Evolutionary conservation across 2,113 vertebrate genomes (phyloP).

Genomic region (Xerus inauris): DNA sequence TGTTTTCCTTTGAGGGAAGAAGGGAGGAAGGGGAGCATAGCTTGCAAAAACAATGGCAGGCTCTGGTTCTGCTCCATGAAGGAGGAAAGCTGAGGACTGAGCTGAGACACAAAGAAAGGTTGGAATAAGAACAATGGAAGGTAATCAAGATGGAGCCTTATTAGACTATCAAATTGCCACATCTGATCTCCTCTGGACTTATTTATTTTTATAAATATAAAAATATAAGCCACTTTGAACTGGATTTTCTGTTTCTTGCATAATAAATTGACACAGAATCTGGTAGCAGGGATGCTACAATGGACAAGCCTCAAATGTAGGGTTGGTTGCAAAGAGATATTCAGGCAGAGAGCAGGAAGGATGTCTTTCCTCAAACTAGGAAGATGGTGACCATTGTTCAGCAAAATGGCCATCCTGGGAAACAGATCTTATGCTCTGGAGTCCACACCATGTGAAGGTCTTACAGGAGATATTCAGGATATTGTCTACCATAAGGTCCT

Average conservation of each 20-base stretch:
- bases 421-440: background rate
- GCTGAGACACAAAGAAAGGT: background rate
- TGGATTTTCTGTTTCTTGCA: background rate
- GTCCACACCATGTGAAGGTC: background rate
- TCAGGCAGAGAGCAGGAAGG: background rate
- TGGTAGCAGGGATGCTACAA: background rate
- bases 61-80: background rate
- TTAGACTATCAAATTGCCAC: too few relatives aligned
- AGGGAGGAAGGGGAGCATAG: background rate
- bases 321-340: background rate
- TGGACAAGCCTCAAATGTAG: background rate
- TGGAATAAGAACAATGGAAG: background rate
- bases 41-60: background rate
- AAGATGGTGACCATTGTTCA: accelerated
- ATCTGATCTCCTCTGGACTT: background rate
- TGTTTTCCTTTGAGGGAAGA: background rate
- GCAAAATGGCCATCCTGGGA: background rate
- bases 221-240: background rate
- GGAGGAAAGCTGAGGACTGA: background rate
- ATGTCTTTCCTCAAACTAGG: background rate
- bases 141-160: background rate
- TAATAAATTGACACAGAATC: background rate
- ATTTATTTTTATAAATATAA: too few relatives aligned
- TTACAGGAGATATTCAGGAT: background rate
- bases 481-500: background rate